A percentile compares a stretch with the other conserved stretches of the same genome.
These are phyloP conservation scores for Pogona vitticeps DNA, from an alignment of 2,113 vertebrate genomes.

Conservation along the genomic window DNA sequence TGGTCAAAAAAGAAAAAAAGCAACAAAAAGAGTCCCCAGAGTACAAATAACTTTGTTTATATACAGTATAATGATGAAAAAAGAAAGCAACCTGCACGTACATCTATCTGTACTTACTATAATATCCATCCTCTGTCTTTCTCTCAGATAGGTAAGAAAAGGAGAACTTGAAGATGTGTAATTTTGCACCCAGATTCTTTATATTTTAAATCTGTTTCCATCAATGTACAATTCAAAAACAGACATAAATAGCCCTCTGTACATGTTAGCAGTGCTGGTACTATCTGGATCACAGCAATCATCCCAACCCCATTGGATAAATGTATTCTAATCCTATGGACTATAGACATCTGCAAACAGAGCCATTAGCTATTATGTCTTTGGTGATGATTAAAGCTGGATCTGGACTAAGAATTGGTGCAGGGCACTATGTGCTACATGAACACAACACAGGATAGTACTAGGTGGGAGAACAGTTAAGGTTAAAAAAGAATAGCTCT, in stretches of 20 bases:
- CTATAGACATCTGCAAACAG: not conserved
- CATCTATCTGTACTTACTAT: not conserved
- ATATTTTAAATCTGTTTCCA: not conserved
- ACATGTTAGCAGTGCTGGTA: not conserved
- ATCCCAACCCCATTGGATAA: not conserved
- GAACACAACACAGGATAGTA: not conserved
- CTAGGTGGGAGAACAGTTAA: not conserved
- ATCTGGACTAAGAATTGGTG: not conserved
- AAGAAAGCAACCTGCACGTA: not conserved
- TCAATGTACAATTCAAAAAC: not conserved
- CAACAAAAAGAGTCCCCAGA: constrained; percentile 35
- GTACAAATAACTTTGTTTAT: constrained; percentile 58
- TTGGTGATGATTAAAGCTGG: not conserved
- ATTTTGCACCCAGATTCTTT: not conserved
- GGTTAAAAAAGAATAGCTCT: not conserved
- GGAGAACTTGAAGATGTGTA: not conserved
- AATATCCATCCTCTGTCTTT: not conserved
- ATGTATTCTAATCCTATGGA: not conserved
- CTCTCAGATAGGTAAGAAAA: not conserved
- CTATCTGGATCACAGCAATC: not conserved
- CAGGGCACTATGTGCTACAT: too few relatives aligned
- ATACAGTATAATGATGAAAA: not conserved
- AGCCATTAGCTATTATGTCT: not conserved
- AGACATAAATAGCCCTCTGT: too few relatives aligned
- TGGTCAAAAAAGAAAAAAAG: not conserved